Evolutionary conservation across 2,888 invertebrate genomes (phyloP), one percentile per base, ranked within the genome.

Genomic region (Leucania comma): DNA sequence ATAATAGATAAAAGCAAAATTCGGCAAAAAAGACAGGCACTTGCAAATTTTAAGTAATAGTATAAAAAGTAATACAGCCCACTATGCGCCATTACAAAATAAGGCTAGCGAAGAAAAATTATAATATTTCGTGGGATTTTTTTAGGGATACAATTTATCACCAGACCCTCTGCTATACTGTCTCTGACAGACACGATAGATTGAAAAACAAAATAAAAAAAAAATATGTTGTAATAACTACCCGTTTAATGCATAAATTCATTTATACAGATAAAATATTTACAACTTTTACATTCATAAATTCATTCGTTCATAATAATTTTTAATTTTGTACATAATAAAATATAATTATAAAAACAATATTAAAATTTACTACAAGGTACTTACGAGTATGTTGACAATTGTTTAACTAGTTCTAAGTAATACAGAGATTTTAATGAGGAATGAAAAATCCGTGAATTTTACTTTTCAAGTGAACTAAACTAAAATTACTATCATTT

Each of bases 251-350:
- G 38, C 63, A 69, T 64, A 54, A 54, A 35, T 57, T 56, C 58
- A 62, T 81, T 62, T 67, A 48, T 48, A 61, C 61, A 56, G 20
- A 76, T 72, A 81, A 72, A 81, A 61, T 68, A 71, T 76, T 76
- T 68, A 79, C 71, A 81, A 59, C 8, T 61, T 57, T 35, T 22
- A 22, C 57, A 35, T 35, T 66, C 35, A 54, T 26, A 51, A 22
- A 50, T 57, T 63, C n/a, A 69, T 69, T 50, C 4, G 6, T 22
- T 51, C 24, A 53, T 61, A 17, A 69, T 54, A 53, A 46, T 72
- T 22, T 70, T 78, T 71, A 8, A 50, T 73, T 73, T 59, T 62
- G 66, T 62, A 78, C 61, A 58, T 26, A 38, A n/a, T 58, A 46
- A 46, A 46, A 53, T 38, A 67, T 32, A 50, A 66, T 35, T 32